Evolutionary conservation across 2,888 invertebrate genomes (phyloP).

Genomic region (Phortica okadai): DNA sequence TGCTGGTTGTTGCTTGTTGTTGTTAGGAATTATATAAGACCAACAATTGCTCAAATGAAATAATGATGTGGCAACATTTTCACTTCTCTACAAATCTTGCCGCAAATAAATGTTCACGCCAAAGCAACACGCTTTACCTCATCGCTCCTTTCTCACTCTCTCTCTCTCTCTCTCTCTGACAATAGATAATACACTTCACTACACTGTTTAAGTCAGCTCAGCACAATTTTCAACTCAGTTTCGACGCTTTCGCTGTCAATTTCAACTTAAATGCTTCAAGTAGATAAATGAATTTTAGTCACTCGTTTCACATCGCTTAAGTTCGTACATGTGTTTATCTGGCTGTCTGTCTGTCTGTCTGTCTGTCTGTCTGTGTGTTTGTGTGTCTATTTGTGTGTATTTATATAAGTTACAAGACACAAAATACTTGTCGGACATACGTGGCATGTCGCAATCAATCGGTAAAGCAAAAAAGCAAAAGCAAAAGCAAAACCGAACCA

Average conservation of each 20-base stretch:
- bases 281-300: background rate
- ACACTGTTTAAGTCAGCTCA: too few species aligned
- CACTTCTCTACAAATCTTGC: conserved; percentile 45
- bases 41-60: conserved; percentile 56
- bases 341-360: background rate
- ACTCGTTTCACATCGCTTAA: conserved; percentile 5
- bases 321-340: background rate
- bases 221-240: background rate
- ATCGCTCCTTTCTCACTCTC: too few species aligned
- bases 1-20: background rate
- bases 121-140: background rate
- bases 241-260: background rate
- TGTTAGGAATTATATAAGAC: conserved; percentile 48
- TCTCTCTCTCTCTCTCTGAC: too few species aligned
- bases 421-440: background rate
- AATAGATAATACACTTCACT: too few species aligned
- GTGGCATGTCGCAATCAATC: background rate
- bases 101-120: conserved; percentile 47
- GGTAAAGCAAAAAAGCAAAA: background rate
- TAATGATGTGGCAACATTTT: conserved; percentile 55
- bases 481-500: background rate
- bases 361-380: too few species aligned
- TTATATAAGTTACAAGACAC: background rate
- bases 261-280: conserved; percentile 26
- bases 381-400: too few species aligned